phyloP scores from a whole-genome alignment of 2,113 vertebrate species.

The Boleophthalmus pectinirostris region DNA sequence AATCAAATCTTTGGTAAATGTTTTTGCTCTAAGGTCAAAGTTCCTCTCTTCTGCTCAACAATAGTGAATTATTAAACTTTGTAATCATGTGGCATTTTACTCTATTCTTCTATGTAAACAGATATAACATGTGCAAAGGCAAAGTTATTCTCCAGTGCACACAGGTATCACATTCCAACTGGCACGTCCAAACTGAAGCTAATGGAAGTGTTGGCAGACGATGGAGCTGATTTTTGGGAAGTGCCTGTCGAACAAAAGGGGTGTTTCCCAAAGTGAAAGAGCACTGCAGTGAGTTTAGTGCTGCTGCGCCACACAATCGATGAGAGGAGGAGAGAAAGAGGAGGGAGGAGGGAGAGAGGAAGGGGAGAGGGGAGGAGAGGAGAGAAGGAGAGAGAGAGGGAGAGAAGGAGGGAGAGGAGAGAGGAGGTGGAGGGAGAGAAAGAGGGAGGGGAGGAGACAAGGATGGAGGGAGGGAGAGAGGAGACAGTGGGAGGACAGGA shows the following conservation, averaged over 20 bases:
- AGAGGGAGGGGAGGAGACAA: too few relatives aligned
- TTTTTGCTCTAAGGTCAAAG: too few relatives aligned
- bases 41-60: too few relatives aligned
- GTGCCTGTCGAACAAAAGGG: constrained; percentile 1
- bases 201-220: not conserved
- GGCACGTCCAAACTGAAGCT: not conserved
- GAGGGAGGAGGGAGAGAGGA: not conserved
- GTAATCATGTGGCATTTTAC: too few relatives aligned
- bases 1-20: too few relatives aligned
- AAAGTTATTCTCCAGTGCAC: not conserved
- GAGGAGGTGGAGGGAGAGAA: too few relatives aligned
- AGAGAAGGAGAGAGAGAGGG: not conserved
- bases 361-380: not conserved
- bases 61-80: too few relatives aligned
- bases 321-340: constrained; percentile 21
- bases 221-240: constrained; percentile 5
- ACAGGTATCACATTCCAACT: not conserved
- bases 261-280: constrained; percentile 46
- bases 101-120: too few relatives aligned
- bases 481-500: too few relatives aligned
- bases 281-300: constrained; percentile 59
- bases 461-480: not conserved
- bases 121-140: not conserved
- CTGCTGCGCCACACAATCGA: constrained; percentile 60
- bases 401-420: too few relatives aligned